These are phyloP conservation scores for Jaculus jaculus DNA, from an alignment of 2,113 vertebrate genomes.

Conservation along the genomic window DNA sequence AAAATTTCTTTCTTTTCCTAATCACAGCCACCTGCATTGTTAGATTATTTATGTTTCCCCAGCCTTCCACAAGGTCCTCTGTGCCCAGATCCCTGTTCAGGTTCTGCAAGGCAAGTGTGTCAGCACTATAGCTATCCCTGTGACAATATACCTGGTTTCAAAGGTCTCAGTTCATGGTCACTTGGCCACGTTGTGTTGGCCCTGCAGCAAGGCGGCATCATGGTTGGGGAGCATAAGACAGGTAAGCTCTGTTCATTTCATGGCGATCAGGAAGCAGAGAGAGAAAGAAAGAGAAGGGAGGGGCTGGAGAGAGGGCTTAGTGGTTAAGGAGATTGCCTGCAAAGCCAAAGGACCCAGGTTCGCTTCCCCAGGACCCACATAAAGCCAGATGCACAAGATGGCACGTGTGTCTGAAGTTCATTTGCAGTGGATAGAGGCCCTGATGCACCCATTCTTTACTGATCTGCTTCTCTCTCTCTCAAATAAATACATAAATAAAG, in stretches of 20 bases:
- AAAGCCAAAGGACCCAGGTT: no score
- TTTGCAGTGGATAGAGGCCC: no score
- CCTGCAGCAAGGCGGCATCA: background rate
- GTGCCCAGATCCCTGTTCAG: background rate
- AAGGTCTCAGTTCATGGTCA: background rate
- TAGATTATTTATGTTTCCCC: background rate
- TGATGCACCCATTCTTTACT: no score
- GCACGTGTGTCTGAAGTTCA: no score
- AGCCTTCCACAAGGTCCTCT: background rate
- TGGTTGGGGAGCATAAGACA: background rate
- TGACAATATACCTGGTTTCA: background rate
- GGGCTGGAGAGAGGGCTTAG: no score
- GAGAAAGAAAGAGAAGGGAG: no score
- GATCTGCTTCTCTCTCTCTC: no score
- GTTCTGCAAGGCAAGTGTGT: background rate
- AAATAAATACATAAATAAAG: no score
- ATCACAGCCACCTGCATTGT: background rate
- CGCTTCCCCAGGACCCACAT: no score
- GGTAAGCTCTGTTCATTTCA: background rate
- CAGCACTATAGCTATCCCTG: background rate
- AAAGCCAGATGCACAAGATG: no score
- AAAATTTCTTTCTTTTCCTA: background rate
- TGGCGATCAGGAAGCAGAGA: background rate
- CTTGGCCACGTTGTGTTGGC: background rate
- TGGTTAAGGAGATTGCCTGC: no score